Base-by-base conservation (phyloP, 1,140 invertebrate species). In the Trichomalopsis sarcophagae region DNA sequence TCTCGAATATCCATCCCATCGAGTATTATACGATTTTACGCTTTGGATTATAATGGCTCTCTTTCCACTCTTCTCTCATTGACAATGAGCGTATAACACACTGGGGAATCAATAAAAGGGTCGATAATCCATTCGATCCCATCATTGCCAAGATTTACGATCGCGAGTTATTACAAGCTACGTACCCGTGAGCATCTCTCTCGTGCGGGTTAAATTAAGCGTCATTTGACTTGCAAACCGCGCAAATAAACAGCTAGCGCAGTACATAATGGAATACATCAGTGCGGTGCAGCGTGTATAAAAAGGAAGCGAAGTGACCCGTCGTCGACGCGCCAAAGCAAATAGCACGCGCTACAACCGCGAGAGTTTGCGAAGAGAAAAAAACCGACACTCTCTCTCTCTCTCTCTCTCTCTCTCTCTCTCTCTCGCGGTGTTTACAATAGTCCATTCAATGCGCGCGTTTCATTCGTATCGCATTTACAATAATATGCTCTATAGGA, bases 361-460 rank as follows among this genome's bases (percentile, higher is more conserved):
- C 17, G 55, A 40, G 50, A 78, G 66, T 68, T 69, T 80, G 33
- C 3, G 33, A 36, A 36, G 33, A 36, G 33, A 36, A 36, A 36
- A 81, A 44, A 69, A 40, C 44, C 66, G 40, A 71, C 36, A 47
- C 69, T 27, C 27, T 27, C 27, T 27, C 27, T 27, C 27, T 27
- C 27, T 27, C 27, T 27, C 27, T 27, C 27, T 27, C 27, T 27
- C 27, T 27, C 27, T 27, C 27, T 27, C 27, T 27, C 27, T 27
- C 17, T 11, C 55, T 27, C 27, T 14, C 50, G 4, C 77, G 6
- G n/a, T 71, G 6, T 81, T 44, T 73, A 81, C 79, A 81, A 81
- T 81, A 50, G 68, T 71, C 79, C 68, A 73, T 81, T 81, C 36
- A 81, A 73, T 73, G 68, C n/a, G 47, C 27, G 55, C 55, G 7